Evolutionary conservation across 2,888 invertebrate genomes (phyloP), one percentile per base, ranked within the genome.

Genomic region (Dione juno): DNA sequence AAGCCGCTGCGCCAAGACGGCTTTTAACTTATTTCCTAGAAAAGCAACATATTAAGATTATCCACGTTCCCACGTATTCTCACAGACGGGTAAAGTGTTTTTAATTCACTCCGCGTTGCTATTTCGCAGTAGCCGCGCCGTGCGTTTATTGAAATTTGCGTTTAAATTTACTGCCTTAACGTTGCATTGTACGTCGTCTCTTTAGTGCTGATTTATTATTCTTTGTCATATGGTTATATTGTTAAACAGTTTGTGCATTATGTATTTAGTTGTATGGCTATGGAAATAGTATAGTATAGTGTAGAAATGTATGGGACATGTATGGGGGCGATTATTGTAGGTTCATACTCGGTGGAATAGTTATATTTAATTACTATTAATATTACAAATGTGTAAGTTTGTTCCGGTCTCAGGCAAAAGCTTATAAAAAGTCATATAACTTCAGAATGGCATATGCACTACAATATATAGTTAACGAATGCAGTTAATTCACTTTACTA

Each of bases 61-160:
- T 45, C 57, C 57, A 45, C 35, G 13, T 57, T 35, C 57, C 43
- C 71, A 48, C 43, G 54, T 41, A 40, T 54, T 53, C 70, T 67
- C 70, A 53, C 64, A 73, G 67, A 28, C 13, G 59, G 48, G n/a
- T 41, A 59, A 67, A 52, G 10, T 40, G 21, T 65, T 59, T 73
- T 59, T 61, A 73, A 73, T 73, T 73, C 73, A 58, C 41, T 35
- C 7, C 59, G 48, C 70, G 70, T 61, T 3, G 57, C 10, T 37
- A 65, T 41, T 65, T 73, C 68, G 43, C 52, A 41, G 65, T 65
- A 67, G 35, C 45, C 54, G 68, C 48, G 57, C 57, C 54, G 68
- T 53, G 57, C 57, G 57, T 70, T 75, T 74, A 74, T 75, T 75
- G 74, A 71, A 75, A 75, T 65, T 54, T 48, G 58, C 41, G 52